phyloP scores from a whole-genome alignment of 1,140 invertebrate genomes.

The Dreissena rostriformis region DNA sequence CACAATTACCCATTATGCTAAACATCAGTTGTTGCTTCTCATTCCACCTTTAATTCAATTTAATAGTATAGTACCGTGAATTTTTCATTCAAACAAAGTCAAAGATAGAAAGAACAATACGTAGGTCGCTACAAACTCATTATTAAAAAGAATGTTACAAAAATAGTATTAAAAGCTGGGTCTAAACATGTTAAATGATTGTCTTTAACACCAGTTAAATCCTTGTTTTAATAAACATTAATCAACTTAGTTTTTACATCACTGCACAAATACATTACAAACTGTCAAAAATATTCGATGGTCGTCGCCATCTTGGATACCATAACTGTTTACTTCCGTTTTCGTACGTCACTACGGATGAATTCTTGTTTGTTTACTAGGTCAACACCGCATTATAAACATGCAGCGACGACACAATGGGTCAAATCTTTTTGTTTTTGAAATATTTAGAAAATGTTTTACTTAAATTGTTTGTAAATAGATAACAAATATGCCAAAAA shows the following conservation, averaged over 20 bases:
- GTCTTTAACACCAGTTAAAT: slow-evolving; percentile 28
- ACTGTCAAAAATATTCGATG: not conserved
- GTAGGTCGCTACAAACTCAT: not conserved
- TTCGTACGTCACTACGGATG: slow-evolving; percentile 46
- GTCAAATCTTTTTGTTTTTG: not conserved
- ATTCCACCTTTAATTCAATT: not conserved
- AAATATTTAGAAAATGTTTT: not conserved
- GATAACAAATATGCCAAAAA: not conserved
- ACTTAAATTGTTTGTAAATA: not conserved
- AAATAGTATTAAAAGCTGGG: not conserved
- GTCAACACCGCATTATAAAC: not conserved
- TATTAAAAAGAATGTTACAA: not conserved
- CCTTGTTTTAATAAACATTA: not conserved
- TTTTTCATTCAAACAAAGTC: not conserved
- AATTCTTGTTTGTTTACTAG: not conserved
- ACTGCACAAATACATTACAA: not conserved
- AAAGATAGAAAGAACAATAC: not conserved
- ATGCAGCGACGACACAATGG: not conserved
- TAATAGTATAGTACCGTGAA: not conserved
- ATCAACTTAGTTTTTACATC: not conserved
- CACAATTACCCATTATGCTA: slow-evolving; percentile 73
- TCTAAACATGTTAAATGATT: not conserved
- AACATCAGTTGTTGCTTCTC: slow-evolving; percentile 48
- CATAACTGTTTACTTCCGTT: slow-evolving; percentile 53
- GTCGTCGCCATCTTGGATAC: slow-evolving; percentile 49